Percentiles rank a stretch among this genome's conserved stretches.
Evolutionary conservation across 2,797 vertebrate species (phyloP).

Genomic region (Cuculus canorus): DNA sequence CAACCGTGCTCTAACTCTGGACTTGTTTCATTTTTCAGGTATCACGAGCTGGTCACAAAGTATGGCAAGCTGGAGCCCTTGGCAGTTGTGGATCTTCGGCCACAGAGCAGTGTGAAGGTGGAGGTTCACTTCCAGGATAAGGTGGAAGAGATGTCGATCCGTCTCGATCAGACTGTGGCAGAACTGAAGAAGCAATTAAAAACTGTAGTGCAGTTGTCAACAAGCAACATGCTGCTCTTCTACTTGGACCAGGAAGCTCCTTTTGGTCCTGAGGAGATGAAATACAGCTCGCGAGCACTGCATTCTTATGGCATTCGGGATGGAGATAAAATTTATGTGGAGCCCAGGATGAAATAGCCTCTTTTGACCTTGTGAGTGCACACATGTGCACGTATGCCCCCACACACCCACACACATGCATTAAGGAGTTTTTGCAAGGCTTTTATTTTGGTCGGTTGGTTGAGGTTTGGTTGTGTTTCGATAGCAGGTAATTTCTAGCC

Average conservation of each 20-base stretch:
- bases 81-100: slow-evolving; percentile 93
- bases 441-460: slow-evolving; percentile 68
- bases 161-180: slow-evolving; percentile 92
- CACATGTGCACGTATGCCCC: background rate
- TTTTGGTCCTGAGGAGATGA: slow-evolving; percentile 92
- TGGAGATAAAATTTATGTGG: slow-evolving; percentile 93
- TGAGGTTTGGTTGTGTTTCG: slow-evolving; percentile 72
- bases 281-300: slow-evolving; percentile 87
- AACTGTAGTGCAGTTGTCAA: slow-evolving; percentile 86
- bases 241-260: slow-evolving; percentile 89
- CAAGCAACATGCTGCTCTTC: slow-evolving; percentile 90
- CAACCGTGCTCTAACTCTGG: background rate
- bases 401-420: slow-evolving; percentile 60
- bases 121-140: slow-evolving; percentile 90
- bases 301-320: slow-evolving; percentile 95
- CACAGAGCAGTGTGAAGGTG: slow-evolving; percentile 86
- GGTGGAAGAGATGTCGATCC: slow-evolving; percentile 87
- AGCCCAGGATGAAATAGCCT: slow-evolving; percentile 84
- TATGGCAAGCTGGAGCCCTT: slow-evolving; percentile 92
- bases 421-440: slow-evolving; percentile 61
- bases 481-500: slow-evolving; percentile 63
- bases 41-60: slow-evolving; percentile 89
- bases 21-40: slow-evolving; percentile 77
- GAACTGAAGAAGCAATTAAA: slow-evolving; percentile 92
- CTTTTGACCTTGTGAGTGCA: slow-evolving; percentile 29